A percentile compares a stretch with the other conserved stretches of the same genome.
These are phyloP conservation scores for Rhinolophus ferrumequinum DNA, from an alignment of 2,113 vertebrate genomes.

Conservation along the genomic window DNA sequence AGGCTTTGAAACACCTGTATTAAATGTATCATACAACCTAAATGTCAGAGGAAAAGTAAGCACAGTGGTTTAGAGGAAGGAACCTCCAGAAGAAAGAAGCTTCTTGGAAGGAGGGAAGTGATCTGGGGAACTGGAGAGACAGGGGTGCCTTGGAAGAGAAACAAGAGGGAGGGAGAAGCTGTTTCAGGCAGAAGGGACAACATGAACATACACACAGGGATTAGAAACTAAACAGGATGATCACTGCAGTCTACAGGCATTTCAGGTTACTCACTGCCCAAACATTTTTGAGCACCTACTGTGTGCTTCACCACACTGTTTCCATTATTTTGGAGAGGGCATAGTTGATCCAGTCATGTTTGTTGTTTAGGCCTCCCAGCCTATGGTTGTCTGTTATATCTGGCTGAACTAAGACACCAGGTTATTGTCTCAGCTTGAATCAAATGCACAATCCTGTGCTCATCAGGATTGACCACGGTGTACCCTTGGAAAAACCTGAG, in stretches of 20 bases:
- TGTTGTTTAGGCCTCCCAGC: not conserved
- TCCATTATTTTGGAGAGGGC: not conserved
- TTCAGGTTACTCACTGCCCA: not conserved
- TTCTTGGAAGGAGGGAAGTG: not conserved
- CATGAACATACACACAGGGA: not conserved
- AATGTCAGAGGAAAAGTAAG: not conserved
- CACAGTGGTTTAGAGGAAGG: not conserved
- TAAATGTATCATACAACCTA: not conserved
- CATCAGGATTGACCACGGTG: not conserved
- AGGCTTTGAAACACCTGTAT: not conserved
- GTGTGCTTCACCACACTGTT: not conserved
- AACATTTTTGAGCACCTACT: not conserved
- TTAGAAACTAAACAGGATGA: not conserved
- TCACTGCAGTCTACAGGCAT: rapidly evolving
- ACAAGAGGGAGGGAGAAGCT: not conserved
- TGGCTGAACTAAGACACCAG: not conserved
- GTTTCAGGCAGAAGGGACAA: not conserved
- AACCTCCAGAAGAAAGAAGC: not conserved
- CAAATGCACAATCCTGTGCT: not conserved
- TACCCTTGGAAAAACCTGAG: not conserved
- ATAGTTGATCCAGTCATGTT: not conserved
- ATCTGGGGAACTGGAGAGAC: not conserved
- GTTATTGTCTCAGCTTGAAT: not conserved
- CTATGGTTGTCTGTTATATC: not conserved
- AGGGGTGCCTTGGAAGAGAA: not conserved